Conservation (phyloP, 2,888 invertebrate genomes). For the Caenorhabditis sinica region DNA sequence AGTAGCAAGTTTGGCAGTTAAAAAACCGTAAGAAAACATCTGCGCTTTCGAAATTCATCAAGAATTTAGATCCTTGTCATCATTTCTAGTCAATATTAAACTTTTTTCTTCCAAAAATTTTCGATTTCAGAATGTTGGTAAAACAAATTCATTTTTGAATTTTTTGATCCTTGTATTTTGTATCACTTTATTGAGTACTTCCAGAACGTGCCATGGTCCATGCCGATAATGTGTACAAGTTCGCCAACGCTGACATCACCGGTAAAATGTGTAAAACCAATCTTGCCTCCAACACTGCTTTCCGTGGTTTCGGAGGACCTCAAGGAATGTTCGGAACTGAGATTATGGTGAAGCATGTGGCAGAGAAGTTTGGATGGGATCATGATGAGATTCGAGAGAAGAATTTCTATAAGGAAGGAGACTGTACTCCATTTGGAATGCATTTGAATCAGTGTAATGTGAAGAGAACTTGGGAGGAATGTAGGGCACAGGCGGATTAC, state of each 20-base stretch:
- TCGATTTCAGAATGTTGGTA: too few relatives aligned
- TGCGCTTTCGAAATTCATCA: too few relatives aligned
- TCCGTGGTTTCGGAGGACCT: constrained; percentile 91
- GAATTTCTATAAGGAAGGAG: constrained; percentile 91
- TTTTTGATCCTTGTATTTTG: too few relatives aligned
- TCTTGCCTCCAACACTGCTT: constrained; percentile 94
- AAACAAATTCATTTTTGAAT: too few relatives aligned
- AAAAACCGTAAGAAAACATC: too few relatives aligned
- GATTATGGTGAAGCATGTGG: constrained; percentile 89
- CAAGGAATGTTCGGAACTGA: constrained; percentile 94
- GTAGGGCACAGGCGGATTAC: constrained; percentile 82
- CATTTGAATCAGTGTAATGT: constrained; percentile 88
- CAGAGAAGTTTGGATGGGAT: constrained; percentile 84
- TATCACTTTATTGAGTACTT: too few relatives aligned
- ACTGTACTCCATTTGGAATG: constrained; percentile 90
- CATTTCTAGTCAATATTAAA: too few relatives aligned
- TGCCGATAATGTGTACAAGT: constrained; percentile 90
- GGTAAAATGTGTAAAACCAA: constrained; percentile 90
- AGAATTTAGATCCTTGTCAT: too few relatives aligned
- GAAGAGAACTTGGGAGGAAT: constrained; percentile 83
- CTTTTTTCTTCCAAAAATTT: too few relatives aligned
- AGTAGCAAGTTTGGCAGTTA: too few relatives aligned
- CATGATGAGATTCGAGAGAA: constrained; percentile 85
- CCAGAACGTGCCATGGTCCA: constrained; percentile 91
- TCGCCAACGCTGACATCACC: constrained; percentile 89